Evolutionary conservation across 2,888 invertebrate species (phyloP).

Genomic region (Brenthis hecate): DNA sequence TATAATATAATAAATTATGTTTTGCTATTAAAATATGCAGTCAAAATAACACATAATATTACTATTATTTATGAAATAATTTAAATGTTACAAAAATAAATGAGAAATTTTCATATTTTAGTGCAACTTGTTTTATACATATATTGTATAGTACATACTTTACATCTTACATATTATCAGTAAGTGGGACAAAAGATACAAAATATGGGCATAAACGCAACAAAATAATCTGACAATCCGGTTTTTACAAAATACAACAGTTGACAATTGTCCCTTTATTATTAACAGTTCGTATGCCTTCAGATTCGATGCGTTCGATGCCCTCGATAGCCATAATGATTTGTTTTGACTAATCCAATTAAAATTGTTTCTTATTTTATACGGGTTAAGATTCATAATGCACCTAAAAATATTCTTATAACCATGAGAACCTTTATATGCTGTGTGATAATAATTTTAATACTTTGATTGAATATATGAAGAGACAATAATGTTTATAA

Average conservation of each 20-base stretch:
- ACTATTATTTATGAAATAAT: too few species aligned
- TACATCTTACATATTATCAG: too few species aligned
- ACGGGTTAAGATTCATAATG: background rate
- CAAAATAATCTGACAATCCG: background rate
- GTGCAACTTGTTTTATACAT: too few species aligned
- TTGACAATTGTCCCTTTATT: slow-evolving; percentile 18
- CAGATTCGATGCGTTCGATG: slow-evolving; percentile 24
- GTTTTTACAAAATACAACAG: slow-evolving; percentile 15
- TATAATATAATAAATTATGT: background rate
- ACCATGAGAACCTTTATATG: slow-evolving; percentile 1
- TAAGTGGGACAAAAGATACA: too few species aligned
- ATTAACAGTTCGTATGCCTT: slow-evolving; percentile 16
- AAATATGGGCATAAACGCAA: background rate
- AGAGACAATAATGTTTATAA: background rate
- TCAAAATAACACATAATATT: too few species aligned
- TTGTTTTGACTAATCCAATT: slow-evolving; percentile 12
- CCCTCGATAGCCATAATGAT: slow-evolving; percentile 16
- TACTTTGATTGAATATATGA: background rate
- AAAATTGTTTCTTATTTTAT: background rate
- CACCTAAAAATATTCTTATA: background rate
- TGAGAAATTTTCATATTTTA: too few species aligned
- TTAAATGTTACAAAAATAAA: too few species aligned
- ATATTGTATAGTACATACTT: too few species aligned
- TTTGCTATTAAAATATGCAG: too few species aligned
- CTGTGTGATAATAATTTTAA: slow-evolving; percentile 1